These are phyloP conservation scores for Anoura caudifer DNA, from an alignment of 2,113 vertebrate genomes.

Conservation along the genomic window DNA sequence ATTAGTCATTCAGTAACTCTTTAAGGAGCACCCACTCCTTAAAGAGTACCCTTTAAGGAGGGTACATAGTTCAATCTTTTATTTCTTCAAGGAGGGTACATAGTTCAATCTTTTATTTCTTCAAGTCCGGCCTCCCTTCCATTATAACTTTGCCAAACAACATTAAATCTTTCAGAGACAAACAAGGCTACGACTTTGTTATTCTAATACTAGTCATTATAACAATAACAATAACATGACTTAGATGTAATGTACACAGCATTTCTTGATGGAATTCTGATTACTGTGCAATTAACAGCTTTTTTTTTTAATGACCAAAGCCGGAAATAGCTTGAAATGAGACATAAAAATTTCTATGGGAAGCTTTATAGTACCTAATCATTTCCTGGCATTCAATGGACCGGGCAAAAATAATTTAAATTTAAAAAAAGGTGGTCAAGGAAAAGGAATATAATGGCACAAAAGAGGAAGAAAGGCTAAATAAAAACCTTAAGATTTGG, in stretches of 20 bases:
- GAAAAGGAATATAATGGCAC: slow-evolving; percentile 8
- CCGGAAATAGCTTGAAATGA: slow-evolving; percentile 50
- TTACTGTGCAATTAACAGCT: slow-evolving; percentile 53
- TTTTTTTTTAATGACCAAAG: slow-evolving; percentile 53
- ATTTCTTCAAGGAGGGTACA: too few species aligned
- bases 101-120: slow-evolving; percentile 17
- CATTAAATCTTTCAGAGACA: slow-evolving; percentile 39
- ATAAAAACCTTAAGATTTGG: background rate
- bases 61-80: background rate
- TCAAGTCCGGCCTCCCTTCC: background rate
- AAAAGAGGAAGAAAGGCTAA: slow-evolving; percentile 7
- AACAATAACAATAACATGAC: slow-evolving; percentile 22
- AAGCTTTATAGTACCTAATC: background rate
- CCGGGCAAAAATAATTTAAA: slow-evolving; percentile 8
- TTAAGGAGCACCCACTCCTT: slow-evolving; percentile 19
- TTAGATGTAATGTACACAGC: slow-evolving; percentile 30
- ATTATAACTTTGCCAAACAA: slow-evolving; percentile 31
- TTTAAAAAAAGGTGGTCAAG: background rate
- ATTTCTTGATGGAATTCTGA: slow-evolving; percentile 51
- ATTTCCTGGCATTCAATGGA: background rate
- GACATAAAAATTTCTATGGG: background rate
- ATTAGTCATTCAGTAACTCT: slow-evolving; percentile 37
- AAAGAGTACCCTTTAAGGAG: too few species aligned
- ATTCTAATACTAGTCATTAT: slow-evolving; percentile 35
- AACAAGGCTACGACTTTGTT: slow-evolving; percentile 39